Evolutionary conservation across 2,797 vertebrate species (phyloP).

Genomic region (Petrocephalus sullivani): DNA sequence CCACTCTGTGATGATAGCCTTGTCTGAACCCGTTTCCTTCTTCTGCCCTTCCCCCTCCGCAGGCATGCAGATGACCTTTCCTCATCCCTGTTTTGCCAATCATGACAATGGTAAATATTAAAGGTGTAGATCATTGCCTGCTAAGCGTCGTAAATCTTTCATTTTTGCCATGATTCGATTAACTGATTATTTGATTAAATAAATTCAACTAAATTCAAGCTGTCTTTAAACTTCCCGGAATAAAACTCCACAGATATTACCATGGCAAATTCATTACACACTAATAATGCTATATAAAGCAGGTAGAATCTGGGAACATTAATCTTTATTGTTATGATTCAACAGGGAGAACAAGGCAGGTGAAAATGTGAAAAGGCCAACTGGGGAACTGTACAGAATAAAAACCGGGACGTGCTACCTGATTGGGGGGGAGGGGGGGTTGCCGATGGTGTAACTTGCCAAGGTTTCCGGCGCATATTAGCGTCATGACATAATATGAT

Average conservation of each 20-base stretch:
- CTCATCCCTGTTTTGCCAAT: not conserved
- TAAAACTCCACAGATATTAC: not conserved
- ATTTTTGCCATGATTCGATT: not conserved
- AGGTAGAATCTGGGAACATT: not conserved
- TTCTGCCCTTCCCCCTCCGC: not conserved
- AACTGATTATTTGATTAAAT: not conserved
- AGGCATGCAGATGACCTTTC: not conserved
- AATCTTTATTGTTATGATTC: not conserved
- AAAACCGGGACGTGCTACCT: not conserved
- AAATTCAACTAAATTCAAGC: not conserved
- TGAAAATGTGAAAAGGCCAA: not conserved
- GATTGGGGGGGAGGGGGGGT: not conserved
- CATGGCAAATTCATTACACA: not conserved
- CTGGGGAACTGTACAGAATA: not conserved
- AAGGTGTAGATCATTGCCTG: not conserved
- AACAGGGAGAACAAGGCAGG: not conserved
- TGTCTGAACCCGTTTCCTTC: not conserved
- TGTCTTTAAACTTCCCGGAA: not conserved
- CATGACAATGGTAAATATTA: not conserved
- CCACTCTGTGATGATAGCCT: not conserved
- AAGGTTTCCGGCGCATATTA: not conserved
- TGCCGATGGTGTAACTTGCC: not conserved
- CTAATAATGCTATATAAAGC: not conserved
- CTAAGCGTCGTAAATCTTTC: not conserved
- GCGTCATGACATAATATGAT: not conserved